Conservation (phyloP, 2,797 vertebrate genomes). For the Cuculus canorus region DNA sequence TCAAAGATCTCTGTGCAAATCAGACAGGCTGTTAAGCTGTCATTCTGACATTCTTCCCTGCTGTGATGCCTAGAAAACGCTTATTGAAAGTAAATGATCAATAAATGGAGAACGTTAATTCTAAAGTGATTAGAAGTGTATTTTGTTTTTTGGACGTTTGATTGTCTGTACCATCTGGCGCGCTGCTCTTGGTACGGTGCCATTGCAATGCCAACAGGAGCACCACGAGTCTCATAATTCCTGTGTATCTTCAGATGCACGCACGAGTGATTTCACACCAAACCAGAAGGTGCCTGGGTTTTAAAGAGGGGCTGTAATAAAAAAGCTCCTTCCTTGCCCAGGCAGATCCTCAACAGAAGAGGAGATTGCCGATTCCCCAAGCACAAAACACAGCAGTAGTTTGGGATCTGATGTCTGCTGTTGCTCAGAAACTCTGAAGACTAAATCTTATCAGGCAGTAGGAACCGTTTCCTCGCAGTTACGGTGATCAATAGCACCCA, state of each 20-base stretch:
- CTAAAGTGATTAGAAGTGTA: neutral
- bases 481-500: neutral
- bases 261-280: neutral
- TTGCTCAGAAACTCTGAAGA: neutral
- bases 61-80: neutral
- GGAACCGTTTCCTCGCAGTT: neutral
- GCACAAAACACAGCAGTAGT: neutral
- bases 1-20: neutral
- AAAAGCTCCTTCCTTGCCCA: neutral
- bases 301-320: neutral
- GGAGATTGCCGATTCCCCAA: neutral
- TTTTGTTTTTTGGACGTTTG: neutral
- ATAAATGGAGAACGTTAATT: neutral
- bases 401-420: neutral
- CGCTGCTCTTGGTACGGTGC: neutral
- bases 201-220: neutral
- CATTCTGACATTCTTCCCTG: neutral
- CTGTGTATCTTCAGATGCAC: neutral
- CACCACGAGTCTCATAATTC: accelerated
- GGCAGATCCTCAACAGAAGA: neutral
- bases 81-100: neutral
- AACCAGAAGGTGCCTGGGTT: neutral
- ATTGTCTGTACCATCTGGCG: neutral
- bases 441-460: neutral
- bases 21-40: neutral